Conservation (phyloP, 2,113 vertebrate species). For the Hippocampus comes region DNA sequence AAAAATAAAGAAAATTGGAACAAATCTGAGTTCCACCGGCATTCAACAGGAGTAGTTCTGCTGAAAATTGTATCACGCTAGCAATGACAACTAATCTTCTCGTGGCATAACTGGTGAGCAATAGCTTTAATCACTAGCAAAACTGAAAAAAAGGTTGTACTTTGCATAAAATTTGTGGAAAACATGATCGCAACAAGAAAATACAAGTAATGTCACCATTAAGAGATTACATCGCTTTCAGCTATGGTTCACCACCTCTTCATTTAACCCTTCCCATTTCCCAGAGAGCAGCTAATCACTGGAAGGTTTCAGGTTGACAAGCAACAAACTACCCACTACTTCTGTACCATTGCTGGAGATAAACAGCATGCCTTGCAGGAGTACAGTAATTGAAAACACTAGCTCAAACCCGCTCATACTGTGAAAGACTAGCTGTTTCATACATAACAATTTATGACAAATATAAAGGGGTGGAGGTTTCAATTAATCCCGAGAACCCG, state of each 20-base stretch:
- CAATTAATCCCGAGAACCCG: too few relatives aligned
- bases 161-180: background rate
- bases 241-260: constrained; percentile 37
- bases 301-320: constrained; percentile 65
- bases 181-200: background rate
- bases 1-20: too few relatives aligned
- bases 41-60: too few relatives aligned
- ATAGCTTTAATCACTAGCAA: too few relatives aligned
- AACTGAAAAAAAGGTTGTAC: background rate
- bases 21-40: too few relatives aligned
- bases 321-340: constrained; percentile 43
- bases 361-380: background rate
- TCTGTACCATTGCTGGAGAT: constrained; percentile 31
- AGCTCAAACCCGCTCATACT: constrained; percentile 6
- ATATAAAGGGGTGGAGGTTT: too few relatives aligned
- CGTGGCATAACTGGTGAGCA: background rate
- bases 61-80: too few relatives aligned
- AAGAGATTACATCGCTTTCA: constrained; percentile 27
- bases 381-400: background rate
- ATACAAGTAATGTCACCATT: background rate
- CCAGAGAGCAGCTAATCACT: constrained; percentile 34
- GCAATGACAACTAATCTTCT: too few relatives aligned
- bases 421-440: background rate
- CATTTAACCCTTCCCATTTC: constrained; percentile 44
- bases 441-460: too few relatives aligned